Conservation (phyloP, 2,797 vertebrate genomes). For the Sylvia borin region DNA sequence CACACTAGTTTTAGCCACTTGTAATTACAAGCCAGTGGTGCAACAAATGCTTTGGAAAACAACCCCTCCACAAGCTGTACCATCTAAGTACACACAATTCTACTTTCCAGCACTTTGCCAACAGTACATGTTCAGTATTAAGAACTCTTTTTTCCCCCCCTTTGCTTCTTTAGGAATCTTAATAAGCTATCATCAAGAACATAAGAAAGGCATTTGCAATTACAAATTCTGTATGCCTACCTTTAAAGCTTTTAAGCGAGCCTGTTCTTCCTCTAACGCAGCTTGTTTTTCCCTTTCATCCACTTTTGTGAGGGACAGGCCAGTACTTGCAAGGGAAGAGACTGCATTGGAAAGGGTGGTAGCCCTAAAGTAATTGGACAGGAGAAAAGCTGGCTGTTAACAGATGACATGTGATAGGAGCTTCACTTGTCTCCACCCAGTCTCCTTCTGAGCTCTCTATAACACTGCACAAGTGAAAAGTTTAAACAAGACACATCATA, state of each 20-base stretch:
- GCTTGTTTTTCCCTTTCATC: constrained; percentile 99
- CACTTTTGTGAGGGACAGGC: constrained; percentile 97
- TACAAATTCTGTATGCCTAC: constrained; percentile 65
- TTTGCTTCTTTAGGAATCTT: background rate
- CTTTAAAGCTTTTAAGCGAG: constrained; percentile 93
- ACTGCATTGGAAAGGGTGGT: constrained; percentile 98
- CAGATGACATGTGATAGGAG: background rate
- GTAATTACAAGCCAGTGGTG: background rate
- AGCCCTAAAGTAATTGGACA: constrained; percentile 81
- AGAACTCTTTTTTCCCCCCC: background rate
- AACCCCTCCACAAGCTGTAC: background rate
- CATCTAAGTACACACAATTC: background rate
- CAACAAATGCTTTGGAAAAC: background rate
- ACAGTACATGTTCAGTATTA: background rate
- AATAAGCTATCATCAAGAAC: background rate
- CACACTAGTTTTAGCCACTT: background rate
- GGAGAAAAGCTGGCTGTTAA: constrained; percentile 26
- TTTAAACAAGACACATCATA: background rate
- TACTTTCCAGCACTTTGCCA: background rate
- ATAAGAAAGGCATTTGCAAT: background rate
- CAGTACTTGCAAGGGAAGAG: constrained; percentile 95
- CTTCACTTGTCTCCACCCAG: background rate
- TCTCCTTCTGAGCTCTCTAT: background rate
- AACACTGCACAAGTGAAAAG: background rate
- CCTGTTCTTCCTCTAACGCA: constrained; percentile 96